Evolutionary conservation across 1,140 invertebrate species (phyloP).

Genomic region (Holcopasites calliopsidis): DNA sequence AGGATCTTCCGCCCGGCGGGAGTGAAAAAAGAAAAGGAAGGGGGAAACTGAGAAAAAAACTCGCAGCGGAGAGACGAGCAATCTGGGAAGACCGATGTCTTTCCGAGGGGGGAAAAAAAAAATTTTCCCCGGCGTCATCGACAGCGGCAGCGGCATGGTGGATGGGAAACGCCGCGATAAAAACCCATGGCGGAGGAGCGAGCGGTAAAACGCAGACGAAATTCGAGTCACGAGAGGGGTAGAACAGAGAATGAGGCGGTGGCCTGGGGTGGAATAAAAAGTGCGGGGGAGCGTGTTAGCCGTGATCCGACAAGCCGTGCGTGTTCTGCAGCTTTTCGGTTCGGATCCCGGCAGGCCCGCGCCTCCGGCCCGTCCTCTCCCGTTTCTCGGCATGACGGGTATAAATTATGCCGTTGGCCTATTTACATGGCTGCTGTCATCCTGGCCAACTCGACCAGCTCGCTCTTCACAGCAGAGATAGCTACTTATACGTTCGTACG

Average conservation of each 20-base stretch:
- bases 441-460: slow-evolving; percentile 53
- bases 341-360: slow-evolving; percentile 60
- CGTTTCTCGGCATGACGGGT: slow-evolving; percentile 66
- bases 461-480: slow-evolving; percentile 55
- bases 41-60: not conserved
- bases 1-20: too few species aligned
- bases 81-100: not conserved
- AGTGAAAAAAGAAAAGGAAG: not conserved
- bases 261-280: slow-evolving; percentile 23
- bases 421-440: slow-evolving; percentile 70
- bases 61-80: not conserved
- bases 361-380: slow-evolving; percentile 45
- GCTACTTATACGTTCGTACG: slow-evolving; percentile 51
- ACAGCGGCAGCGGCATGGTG: not conserved
- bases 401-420: slow-evolving; percentile 76
- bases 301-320: slow-evolving; percentile 55
- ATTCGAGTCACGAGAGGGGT: slow-evolving; percentile 1
- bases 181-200: not conserved
- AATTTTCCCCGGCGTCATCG: slow-evolving; percentile 2
- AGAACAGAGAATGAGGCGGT: not conserved
- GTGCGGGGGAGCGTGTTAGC: slow-evolving; percentile 28
- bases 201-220: slow-evolving; percentile 27
- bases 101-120: not conserved
- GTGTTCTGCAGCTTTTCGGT: slow-evolving; percentile 59
- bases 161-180: slow-evolving; percentile 1